A percentile compares a stretch with the other conserved stretches of the same genome.
These are phyloP conservation scores for Trichonephila clavata DNA, from an alignment of 1,140 invertebrate species.

Conservation along the genomic window DNA sequence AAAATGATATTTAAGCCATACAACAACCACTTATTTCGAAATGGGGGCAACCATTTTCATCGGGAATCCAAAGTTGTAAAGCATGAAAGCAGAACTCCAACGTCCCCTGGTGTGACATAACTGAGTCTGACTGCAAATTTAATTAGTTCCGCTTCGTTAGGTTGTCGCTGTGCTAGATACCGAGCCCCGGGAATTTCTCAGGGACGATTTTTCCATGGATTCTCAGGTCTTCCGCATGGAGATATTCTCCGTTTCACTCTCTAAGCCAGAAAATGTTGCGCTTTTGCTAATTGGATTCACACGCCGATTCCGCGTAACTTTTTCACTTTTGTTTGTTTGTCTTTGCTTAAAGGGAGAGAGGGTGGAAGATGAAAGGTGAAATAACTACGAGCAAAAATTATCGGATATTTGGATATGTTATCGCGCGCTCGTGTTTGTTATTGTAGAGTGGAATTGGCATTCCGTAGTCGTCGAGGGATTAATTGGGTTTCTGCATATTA, in stretches of 20 bases:
- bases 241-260: background rate
- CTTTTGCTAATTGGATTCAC: constrained; percentile 59
- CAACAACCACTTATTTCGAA: constrained; percentile 29
- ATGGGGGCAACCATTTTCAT: background rate
- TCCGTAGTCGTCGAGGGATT: too few species aligned
- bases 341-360: too few species aligned
- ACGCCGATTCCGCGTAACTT: background rate
- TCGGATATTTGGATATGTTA: constrained; percentile 1
- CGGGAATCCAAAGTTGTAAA: background rate
- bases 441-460: background rate
- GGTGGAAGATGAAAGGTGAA: background rate
- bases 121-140: constrained; percentile 62
- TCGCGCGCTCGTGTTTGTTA: background rate
- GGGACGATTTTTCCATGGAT: constrained; percentile 66
- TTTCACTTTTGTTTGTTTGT: constrained; percentile 41
- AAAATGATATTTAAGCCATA: constrained; percentile 58
- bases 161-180: constrained; percentile 55
- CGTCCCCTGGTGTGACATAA: constrained; percentile 4
- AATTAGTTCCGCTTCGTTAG: constrained; percentile 74
- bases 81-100: background rate
- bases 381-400: constrained; percentile 38
- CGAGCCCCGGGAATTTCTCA: constrained; percentile 60
- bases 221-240: background rate
- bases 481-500: too few species aligned
- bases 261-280: constrained; percentile 35